Evolutionary conservation across 2,113 vertebrate genomes (phyloP).

Genomic region (Tachuris rubrigastra): DNA sequence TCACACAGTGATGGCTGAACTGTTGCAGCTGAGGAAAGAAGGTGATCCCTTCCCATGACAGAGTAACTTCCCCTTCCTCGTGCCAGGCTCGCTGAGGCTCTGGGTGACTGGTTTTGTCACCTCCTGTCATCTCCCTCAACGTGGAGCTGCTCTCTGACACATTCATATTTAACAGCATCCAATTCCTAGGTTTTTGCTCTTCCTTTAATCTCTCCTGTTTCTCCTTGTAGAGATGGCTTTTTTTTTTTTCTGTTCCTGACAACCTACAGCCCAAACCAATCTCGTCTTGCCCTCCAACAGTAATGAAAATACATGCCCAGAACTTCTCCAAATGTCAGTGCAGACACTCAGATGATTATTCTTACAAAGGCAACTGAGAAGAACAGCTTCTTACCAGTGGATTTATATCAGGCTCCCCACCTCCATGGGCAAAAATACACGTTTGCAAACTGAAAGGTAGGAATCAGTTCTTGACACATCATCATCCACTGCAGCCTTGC

Average conservation of each 20-base stretch:
- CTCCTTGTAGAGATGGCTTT: background rate
- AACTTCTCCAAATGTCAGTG: background rate
- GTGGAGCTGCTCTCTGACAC: background rate
- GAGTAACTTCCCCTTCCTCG: background rate
- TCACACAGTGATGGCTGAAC: rapidly evolving
- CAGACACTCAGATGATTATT: background rate
- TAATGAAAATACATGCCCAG: background rate
- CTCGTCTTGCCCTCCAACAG: background rate
- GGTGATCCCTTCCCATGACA: background rate
- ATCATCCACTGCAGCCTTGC: background rate
- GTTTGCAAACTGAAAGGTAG: background rate
- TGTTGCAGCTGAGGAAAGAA: background rate
- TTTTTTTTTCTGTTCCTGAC: background rate
- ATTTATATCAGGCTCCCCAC: background rate
- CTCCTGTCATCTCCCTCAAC: background rate
- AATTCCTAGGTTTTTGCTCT: background rate
- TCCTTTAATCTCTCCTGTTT: background rate
- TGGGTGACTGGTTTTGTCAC: background rate
- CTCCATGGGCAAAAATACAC: background rate
- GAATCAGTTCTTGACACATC: background rate
- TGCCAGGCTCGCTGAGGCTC: background rate
- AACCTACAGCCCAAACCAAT: background rate
- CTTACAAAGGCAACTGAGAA: background rate
- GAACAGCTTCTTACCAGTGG: background rate
- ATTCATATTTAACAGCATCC: background rate